Evolutionary conservation across 2,888 invertebrate genomes (phyloP), one percentile per base, ranked within the genome.

Genomic region (Thalpophila matura): DNA sequence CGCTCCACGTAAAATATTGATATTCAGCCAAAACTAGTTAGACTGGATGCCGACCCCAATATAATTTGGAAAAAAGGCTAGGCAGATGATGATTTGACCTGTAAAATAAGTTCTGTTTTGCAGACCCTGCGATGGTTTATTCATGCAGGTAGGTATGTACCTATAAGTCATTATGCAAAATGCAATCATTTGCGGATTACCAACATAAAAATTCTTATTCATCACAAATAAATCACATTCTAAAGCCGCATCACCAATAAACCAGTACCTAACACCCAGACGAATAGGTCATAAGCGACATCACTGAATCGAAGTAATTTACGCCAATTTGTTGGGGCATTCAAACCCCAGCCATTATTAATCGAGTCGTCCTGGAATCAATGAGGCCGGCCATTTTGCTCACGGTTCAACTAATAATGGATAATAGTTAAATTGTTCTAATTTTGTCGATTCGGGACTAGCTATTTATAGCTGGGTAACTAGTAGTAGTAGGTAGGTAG

Each of bases 221-320:
- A 58, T 24, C 31, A 12, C 14, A 37, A 40, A 46, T 35, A 35
- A 54, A 60, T 74, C 14, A 20, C 22, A 37, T 37, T 55, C n/a
- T 14, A 51, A 62, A 62, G 43, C 46, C 66, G 55, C 35, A 43
- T 35, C 37, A 33, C 46, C 51, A 55, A 61, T 43, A 51, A 47
- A 35, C 22, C 35, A 38, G 37, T 38, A 29, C 24, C 60, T 47
- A 31, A 18, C 27, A 49, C 35, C 35, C 49, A 16, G 27, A 20
- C 26, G 43, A 45, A 47, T 47, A 53, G 45, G 40, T 74, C 38
- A 40, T 43, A 45, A 51, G 49, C 38, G 38, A 43, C 38, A 56
- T 73, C 51, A 49, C 55, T 56, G 61, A 77, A 76, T 70, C 35
- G 63, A 50, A 57, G 63, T 77, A 69, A 77, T 77, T 75, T 69